A percentile compares a stretch with the other conserved stretches of the same genome.
Evolutionary conservation across 2,113 vertebrate genomes (phyloP).

Genomic region (Theristicus caerulescens): DNA sequence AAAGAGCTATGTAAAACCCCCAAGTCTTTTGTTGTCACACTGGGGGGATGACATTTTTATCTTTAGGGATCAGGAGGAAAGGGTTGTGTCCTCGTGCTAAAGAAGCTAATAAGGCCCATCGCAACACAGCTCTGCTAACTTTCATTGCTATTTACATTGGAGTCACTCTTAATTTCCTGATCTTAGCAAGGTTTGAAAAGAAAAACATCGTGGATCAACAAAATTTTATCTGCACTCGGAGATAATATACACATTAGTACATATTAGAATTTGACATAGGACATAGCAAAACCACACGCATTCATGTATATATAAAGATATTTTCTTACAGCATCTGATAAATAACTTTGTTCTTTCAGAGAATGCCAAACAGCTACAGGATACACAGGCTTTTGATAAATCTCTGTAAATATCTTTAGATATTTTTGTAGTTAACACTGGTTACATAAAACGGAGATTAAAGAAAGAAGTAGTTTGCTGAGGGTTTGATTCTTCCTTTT

Average conservation of each 20-base stretch:
- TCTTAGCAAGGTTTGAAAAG: slow-evolving; percentile 2
- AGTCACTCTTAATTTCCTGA: slow-evolving; percentile 37
- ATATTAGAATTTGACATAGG: background rate
- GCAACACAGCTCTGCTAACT: background rate
- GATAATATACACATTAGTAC: background rate
- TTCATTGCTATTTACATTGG: slow-evolving; percentile 13
- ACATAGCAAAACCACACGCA: background rate
- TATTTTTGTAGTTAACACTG: background rate
- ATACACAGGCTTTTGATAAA: background rate
- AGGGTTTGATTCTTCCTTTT: background rate
- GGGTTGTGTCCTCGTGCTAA: background rate
- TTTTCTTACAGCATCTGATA: background rate
- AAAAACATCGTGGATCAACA: background rate
- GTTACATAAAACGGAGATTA: background rate
- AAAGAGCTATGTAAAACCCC: background rate
- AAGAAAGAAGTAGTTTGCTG: background rate
- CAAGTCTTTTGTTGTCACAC: background rate
- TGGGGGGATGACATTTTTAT: background rate
- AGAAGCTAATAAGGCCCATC: background rate
- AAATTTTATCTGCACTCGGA: background rate
- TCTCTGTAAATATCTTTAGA: background rate
- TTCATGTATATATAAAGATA: background rate
- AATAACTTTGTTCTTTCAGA: background rate
- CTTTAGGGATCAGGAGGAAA: background rate
- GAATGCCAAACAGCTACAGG: background rate